Evolutionary conservation across 2,113 vertebrate genomes (phyloP), one percentile per base, ranked within the genome.

Genomic region (Barbus barbus): DNA sequence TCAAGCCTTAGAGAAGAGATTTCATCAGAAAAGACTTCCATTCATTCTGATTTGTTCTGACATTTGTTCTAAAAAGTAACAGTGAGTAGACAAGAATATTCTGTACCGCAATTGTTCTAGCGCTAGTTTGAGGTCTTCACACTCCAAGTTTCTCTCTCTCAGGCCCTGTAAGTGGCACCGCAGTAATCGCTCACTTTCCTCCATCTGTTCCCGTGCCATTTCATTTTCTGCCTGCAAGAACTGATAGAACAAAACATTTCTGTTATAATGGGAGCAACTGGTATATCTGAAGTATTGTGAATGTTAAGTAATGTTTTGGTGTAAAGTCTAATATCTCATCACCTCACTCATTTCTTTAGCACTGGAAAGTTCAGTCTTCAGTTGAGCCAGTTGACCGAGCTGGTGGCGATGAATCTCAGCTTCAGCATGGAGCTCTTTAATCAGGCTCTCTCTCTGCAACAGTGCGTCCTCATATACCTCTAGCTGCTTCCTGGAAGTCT

Each of bases 151-250:
- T 3, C 90, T 92, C 84, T 97, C 94, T 53, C 96, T 91, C 33
- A 98, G 94, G 0, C 85, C 67, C 6, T 93, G 92, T 81, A 96
- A 90, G 0, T 95, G 93, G 31, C 87, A 90, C 56, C 93, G 93
- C 82, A 97, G 87, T 60, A 91, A 85, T 26, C 67, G 78, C 76
- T 98, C 97, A 1, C 94, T 94, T 90, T 98, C 96, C 11, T 77
- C 63, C 85, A 97, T 86, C 88, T 98, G 97, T 0, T 94, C 92
- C 74, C 93, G 94, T 83, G 89, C 92, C 88, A 96, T 82, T 51
- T 90, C 89, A 72, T 95, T 97, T 91, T 99, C 97, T 87, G 96
- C 93, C 84, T 97, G 93, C 2, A 98, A 88, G 90, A 98, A 99
- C 97, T 99, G 80, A 9, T n/a, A 28, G 41, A 69, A 71, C 58